Conservation (phyloP, 2,888 invertebrate genomes). For the Clepsis dumicolana region DNA sequence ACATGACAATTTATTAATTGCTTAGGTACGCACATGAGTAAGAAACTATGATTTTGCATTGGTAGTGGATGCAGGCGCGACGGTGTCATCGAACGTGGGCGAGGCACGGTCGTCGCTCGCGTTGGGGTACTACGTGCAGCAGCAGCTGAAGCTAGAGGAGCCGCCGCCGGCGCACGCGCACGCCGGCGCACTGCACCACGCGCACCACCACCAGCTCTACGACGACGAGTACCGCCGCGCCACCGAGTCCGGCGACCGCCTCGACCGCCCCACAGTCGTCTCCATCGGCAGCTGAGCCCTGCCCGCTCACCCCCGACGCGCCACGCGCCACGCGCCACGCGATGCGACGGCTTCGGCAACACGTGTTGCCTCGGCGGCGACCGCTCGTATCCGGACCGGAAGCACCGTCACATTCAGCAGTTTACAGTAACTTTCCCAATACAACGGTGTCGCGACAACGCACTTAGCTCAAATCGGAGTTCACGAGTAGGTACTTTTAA, state of each 20-base stretch:
- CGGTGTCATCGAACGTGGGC: constrained; percentile 44
- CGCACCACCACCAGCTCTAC: constrained; percentile 53
- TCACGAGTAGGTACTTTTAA: constrained; percentile 27
- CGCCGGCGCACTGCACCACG: constrained; percentile 55
- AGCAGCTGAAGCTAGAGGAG: constrained; percentile 74
- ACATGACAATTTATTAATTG: too few species aligned
- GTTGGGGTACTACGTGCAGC: constrained; percentile 71
- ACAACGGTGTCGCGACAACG: constrained; percentile 9
- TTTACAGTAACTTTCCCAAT: constrained; percentile 7
- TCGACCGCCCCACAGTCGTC: constrained; percentile 83
- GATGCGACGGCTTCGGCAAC: not conserved
- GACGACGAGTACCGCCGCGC: constrained; percentile 65
- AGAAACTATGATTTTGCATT: not conserved
- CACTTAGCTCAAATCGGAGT: constrained; percentile 28
- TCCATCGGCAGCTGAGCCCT: constrained; percentile 80
- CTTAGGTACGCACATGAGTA: too few species aligned
- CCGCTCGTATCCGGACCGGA: constrained; percentile 7
- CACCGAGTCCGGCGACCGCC: constrained; percentile 61
- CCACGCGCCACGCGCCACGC: constrained; percentile 2
- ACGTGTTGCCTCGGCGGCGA: not conserved
- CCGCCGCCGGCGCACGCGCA: constrained; percentile 59
- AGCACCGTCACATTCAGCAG: constrained; percentile 2
- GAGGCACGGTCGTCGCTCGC: constrained; percentile 62
- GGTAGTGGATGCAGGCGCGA: constrained; percentile 41
- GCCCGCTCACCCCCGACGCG: constrained; percentile 9